These are phyloP conservation scores for Herpailurus yagouaroundi DNA, from an alignment of 2,113 vertebrate species.

Conservation along the genomic window DNA sequence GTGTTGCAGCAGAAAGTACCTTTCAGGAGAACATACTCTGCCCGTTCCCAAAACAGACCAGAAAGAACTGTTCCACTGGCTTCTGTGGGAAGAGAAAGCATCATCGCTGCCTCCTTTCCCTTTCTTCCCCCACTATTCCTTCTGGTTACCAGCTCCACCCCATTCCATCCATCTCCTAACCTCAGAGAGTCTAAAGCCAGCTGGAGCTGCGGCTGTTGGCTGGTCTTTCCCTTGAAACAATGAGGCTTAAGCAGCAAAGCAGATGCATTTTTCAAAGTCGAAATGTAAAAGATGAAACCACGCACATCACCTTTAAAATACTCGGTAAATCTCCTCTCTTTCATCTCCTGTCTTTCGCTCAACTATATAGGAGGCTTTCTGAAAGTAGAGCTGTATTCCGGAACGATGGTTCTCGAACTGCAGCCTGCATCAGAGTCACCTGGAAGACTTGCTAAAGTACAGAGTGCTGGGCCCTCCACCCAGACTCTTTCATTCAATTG, in stretches of 20 bases:
- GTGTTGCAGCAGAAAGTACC: background rate
- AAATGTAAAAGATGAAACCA: constrained; percentile 1
- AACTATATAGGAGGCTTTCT: background rate
- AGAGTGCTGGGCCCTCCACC: background rate
- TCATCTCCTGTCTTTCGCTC: background rate
- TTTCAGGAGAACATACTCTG: background rate
- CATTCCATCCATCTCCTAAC: background rate
- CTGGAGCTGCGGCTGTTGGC: background rate
- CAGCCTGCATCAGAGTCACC: background rate
- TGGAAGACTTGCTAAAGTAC: background rate
- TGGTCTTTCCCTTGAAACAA: constrained; percentile 14
- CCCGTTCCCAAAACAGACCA: background rate
- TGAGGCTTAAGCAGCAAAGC: background rate
- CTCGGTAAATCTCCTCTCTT: background rate
- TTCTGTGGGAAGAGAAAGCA: background rate
- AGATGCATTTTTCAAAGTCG: constrained; percentile 27
- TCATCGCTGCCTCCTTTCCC: background rate
- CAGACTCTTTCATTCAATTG: background rate
- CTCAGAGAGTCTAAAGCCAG: background rate
- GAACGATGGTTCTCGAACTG: background rate
- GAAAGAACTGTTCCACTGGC: background rate
- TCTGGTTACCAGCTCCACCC: background rate
- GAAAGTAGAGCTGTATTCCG: background rate
- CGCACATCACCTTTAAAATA: background rate
- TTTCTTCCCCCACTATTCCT: background rate